phyloP scores from a whole-genome alignment of 64 coral and sea anemone species.

The Dendronephthya gigantea region DNA sequence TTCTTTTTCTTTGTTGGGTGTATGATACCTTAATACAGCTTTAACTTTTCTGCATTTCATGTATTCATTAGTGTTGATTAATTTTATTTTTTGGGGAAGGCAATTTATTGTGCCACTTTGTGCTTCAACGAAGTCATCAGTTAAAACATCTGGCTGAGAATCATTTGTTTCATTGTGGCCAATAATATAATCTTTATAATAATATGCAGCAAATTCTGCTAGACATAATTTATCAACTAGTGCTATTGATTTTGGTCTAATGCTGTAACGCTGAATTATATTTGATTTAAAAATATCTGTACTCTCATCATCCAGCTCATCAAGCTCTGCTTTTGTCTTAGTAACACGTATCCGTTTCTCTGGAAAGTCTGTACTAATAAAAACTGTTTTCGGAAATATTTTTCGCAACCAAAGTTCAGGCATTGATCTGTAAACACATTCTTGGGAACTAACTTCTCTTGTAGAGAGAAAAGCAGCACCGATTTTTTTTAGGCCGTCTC shows the following conservation, averaged over 20 bases:
- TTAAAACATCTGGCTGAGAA: neutral
- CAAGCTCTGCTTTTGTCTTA: neutral
- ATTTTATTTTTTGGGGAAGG: neutral
- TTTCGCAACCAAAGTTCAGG: neutral
- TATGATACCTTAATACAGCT: slow-evolving; percentile 29
- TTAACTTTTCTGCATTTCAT: slow-evolving; percentile 25
- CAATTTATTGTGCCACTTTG: neutral
- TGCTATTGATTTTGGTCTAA: no score
- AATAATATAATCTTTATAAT: neutral
- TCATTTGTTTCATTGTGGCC: neutral
- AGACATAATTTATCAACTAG: neutral
- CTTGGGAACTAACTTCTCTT: neutral
- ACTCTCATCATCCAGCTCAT: neutral
- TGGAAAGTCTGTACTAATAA: neutral
- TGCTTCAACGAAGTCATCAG: neutral
- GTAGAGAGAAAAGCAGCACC: neutral
- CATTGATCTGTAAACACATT: neutral
- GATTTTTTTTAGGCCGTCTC: no score
- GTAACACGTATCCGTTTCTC: neutral
- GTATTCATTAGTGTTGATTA: slow-evolving; percentile 26
- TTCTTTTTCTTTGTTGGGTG: slow-evolving; percentile 6
- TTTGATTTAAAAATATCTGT: neutral
- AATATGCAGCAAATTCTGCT: neutral
- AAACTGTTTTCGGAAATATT: neutral
- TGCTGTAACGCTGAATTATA: no score